phyloP scores from a whole-genome alignment of 1,140 invertebrate species.

The Drosophila littoralis region DNA sequence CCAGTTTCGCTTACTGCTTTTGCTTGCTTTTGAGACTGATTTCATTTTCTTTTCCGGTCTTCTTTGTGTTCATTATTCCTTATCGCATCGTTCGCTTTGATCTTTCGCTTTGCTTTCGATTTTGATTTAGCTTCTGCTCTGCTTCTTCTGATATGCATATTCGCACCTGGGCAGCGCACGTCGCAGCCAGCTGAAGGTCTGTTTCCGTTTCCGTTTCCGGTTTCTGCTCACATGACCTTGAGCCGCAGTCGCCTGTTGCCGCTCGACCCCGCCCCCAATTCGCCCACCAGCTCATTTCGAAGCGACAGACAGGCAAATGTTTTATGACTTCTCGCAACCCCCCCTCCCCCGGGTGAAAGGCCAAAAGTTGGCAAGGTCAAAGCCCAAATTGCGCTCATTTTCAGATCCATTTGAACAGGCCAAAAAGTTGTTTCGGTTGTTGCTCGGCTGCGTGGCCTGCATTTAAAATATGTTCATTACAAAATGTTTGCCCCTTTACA shows the following conservation, averaged over 20 bases:
- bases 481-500: slow-evolving; percentile 57
- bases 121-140: not conserved
- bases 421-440: slow-evolving; percentile 37
- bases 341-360: not conserved
- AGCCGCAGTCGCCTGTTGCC: slow-evolving; percentile 10
- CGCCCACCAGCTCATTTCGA: not conserved
- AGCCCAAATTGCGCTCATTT: slow-evolving; percentile 69
- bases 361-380: slow-evolving; percentile 57
- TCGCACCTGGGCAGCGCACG: too few relatives aligned
- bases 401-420: slow-evolving; percentile 62
- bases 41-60: not conserved
- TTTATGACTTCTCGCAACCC: slow-evolving; percentile 32
- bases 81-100: not conserved
- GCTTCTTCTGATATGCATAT: not conserved
- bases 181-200: not conserved
- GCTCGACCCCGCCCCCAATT: not conserved
- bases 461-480: slow-evolving; percentile 75
- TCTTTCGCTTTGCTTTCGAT: not conserved
- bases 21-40: not conserved
- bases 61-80: not conserved
- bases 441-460: slow-evolving; percentile 61
- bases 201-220: slow-evolving; percentile 1
- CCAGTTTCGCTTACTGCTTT: not conserved
- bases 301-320: slow-evolving; percentile 45
- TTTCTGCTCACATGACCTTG: slow-evolving; percentile 5